Percentiles rank a stretch among this genome's conserved stretches.
Conservation (phyloP, 2,888 invertebrate genomes). For the Eurytoma californica region DNA sequence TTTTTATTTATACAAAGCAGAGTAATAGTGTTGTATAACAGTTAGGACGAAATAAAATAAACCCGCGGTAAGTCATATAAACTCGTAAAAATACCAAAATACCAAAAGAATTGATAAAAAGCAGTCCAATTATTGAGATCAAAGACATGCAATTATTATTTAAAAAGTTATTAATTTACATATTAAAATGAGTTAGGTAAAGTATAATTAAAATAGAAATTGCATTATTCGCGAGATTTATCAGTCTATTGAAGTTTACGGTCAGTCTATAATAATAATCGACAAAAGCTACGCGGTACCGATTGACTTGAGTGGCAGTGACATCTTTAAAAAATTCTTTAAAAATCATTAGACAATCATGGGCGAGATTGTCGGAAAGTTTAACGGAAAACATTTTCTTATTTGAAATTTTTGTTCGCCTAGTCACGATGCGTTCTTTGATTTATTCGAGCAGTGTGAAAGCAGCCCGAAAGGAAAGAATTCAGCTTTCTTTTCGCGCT, state of each 20-base stretch:
- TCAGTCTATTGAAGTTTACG: conserved; percentile 35
- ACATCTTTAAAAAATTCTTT: not conserved
- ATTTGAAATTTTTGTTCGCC: not conserved
- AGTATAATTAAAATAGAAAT: conserved; percentile 15
- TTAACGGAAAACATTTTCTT: not conserved
- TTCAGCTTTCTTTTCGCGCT: not conserved
- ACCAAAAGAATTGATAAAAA: conserved; percentile 3
- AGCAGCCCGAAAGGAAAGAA: not conserved
- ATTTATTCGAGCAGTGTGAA: conserved; percentile 1
- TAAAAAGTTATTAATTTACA: not conserved
- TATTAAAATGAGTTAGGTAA: not conserved
- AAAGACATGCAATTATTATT: not conserved
- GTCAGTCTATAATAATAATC: conserved; percentile 34
- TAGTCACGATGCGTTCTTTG: not conserved
- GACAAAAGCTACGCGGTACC: conserved; percentile 2
- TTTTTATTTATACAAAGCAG: too few species aligned
- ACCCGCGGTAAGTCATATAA: not conserved
- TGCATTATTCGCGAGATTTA: conserved; percentile 21
- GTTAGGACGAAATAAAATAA: not conserved
- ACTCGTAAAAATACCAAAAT: not conserved
- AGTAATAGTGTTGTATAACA: not conserved
- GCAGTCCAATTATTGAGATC: conserved; percentile 18
- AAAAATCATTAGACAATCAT: conserved; percentile 15
- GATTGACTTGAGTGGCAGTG: conserved; percentile 6
- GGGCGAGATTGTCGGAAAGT: conserved; percentile 1